A percentile compares a stretch with the other conserved stretches of the same genome.
These are phyloP conservation scores for Halictus ligatus DNA, from an alignment of 2,888 invertebrate genomes.

Conservation along the genomic window DNA sequence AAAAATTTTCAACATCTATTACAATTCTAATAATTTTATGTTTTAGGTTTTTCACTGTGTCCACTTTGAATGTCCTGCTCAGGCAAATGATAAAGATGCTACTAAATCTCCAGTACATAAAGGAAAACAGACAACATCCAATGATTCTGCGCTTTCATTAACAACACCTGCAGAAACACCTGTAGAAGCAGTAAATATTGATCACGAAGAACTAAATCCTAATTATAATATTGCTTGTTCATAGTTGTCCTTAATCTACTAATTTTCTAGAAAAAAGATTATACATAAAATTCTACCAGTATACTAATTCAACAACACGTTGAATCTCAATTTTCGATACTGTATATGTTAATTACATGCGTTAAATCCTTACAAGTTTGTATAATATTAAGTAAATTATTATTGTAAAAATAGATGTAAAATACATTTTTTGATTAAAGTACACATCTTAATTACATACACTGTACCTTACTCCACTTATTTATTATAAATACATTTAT, in stretches of 20 bases:
- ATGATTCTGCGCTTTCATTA: constrained; percentile 20
- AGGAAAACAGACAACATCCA: constrained; percentile 56
- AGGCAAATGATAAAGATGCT: constrained; percentile 79
- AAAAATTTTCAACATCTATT: neutral
- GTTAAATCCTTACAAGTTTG: constrained; percentile 20
- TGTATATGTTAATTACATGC: constrained; percentile 2
- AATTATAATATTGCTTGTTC: constrained; percentile 52
- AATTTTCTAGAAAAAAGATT: constrained; percentile 2
- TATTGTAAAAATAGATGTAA: constrained; percentile 52
- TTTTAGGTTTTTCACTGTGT: constrained; percentile 97
- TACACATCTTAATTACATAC: constrained; percentile 29
- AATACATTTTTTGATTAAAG: constrained; percentile 48
- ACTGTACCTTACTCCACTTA: neutral
- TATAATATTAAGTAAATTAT: constrained; percentile 52
- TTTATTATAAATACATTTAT: neutral
- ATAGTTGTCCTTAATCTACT: constrained; percentile 13
- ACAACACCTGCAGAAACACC: constrained; percentile 76
- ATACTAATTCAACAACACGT: neutral
- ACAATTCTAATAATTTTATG: neutral
- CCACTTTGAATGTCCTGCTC: constrained; percentile 98
- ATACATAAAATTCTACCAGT: constrained; percentile 19
- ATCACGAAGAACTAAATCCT: constrained; percentile 75
- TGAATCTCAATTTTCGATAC: constrained; percentile 4
- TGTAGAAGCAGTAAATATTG: constrained; percentile 78
- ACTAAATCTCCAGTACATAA: constrained; percentile 71